Evolutionary conservation across 2,888 invertebrate genomes (phyloP), one percentile per base, ranked within the genome.

Genomic region (Exephanes ischioxanthus): DNA sequence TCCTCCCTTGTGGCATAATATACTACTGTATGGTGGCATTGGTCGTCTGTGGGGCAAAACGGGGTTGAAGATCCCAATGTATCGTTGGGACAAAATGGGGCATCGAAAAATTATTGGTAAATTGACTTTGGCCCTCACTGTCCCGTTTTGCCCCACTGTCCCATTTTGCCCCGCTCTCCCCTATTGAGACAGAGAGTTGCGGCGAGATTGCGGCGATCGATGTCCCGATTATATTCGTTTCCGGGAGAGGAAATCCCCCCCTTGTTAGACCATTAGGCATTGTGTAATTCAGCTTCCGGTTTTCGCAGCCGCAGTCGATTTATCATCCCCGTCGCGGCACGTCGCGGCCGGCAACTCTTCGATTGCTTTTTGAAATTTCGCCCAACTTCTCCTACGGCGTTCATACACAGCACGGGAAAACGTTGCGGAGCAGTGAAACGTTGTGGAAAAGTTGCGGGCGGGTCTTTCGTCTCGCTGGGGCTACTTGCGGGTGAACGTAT

Each of bases 251-350:
- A 41, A 14, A 61, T 41, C 30, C 33, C 68, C 48, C 48, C 37
- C 61, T 71, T 22, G 48, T 82, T 71, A 37, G 53, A 45, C 53
- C 53, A 76, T 71, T 71, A 63, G 63, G 70, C 41, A 48, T 71
- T 71, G 63, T 70, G 53, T 63, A 53, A 82, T 75, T 71, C 30
- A 26, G 61, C 70, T 71, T 71, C 70, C 70, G 63, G 76, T 76
- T 76, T 82, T 63, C 51, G 61, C 30, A 26, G 41, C 41, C 41
- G 16, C 61, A 14, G 26, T 14, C 81, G 63, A 76, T 76, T 76
- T 61, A 37, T 63, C 61, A 67, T 67, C 55, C 22, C 22, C 48
- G 66, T 76, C 37, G 53, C 33, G 76, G 26, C 75, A 63, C 41
- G 61, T 48, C 26, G 75, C 41, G 61, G n/a, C 33, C 75, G 45